A percentile compares a stretch with the other conserved stretches of the same genome.
Evolutionary conservation across 2,888 invertebrate genomes (phyloP).

Genomic region (Dicranocentrus wangi): DNA sequence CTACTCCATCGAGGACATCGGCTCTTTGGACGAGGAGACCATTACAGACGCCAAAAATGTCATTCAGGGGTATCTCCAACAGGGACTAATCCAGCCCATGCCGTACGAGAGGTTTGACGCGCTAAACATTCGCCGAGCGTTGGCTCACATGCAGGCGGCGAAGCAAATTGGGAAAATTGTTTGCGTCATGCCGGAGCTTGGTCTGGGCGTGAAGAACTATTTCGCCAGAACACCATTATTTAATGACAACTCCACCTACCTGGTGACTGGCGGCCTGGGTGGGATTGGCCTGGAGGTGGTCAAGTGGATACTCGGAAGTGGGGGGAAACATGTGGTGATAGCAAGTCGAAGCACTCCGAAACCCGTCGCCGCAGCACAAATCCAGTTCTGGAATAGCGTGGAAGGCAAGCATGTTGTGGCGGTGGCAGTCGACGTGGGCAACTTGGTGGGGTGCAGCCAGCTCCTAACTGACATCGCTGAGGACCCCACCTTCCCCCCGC

Average conservation of each 20-base stretch:
- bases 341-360: constrained; percentile 41
- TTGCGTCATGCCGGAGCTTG: constrained; percentile 19
- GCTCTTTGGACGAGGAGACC: background rate
- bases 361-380: constrained; percentile 14
- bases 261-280: constrained; percentile 33
- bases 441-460: constrained; percentile 18
- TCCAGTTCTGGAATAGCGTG: constrained; percentile 12
- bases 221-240: background rate
- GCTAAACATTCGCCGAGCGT: constrained; percentile 19
- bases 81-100: constrained; percentile 7
- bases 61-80: background rate
- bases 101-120: constrained; percentile 41
- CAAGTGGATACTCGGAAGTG: constrained; percentile 57
- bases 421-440: constrained; percentile 40
- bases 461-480: constrained; percentile 23
- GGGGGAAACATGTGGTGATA: constrained; percentile 52
- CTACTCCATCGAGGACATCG: background rate
- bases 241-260: constrained; percentile 15
- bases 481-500: constrained; percentile 14
- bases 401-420: constrained; percentile 12
- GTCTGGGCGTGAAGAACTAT: background rate
- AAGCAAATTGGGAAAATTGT: constrained; percentile 56
- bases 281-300: constrained; percentile 57
- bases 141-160: constrained; percentile 31
- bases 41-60: background rate